Evolutionary conservation across 2,797 vertebrate species (phyloP).

Genomic region (Paedocypris micromegethes): DNA sequence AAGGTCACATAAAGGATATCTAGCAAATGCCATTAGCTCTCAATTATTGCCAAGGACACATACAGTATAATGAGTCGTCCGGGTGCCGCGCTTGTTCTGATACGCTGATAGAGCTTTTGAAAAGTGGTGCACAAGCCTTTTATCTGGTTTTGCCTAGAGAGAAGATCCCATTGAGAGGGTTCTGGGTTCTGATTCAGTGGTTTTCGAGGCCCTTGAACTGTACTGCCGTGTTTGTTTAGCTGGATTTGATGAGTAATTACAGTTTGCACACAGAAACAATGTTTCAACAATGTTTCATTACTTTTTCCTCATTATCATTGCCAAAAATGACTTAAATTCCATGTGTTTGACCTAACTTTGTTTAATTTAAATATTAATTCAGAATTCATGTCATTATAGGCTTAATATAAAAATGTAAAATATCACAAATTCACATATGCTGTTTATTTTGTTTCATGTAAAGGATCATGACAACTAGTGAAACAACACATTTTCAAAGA

Average conservation of each 20-base stretch:
- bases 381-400: too few species aligned
- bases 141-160: slow-evolving; percentile 18
- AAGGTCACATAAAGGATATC: slow-evolving; percentile 50
- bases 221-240: not conserved
- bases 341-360: too few species aligned
- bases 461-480: too few species aligned
- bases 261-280: too few species aligned
- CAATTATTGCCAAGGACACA: slow-evolving; percentile 48
- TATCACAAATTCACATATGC: too few species aligned
- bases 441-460: too few species aligned
- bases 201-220: not conserved
- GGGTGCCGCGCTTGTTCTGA: slow-evolving; percentile 12
- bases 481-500: too few species aligned
- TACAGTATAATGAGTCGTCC: slow-evolving; percentile 43
- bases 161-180: slow-evolving; percentile 6
- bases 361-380: too few species aligned
- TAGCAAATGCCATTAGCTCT: slow-evolving; percentile 43
- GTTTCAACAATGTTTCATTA: too few species aligned
- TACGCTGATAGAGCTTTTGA: slow-evolving; percentile 25
- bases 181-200: not conserved
- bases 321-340: too few species aligned
- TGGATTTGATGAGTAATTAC: not conserved
- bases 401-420: too few species aligned
- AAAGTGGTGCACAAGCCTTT: slow-evolving; percentile 11
- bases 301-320: too few species aligned